Evolutionary conservation across 2,113 vertebrate species (phyloP), one percentile per base, ranked within the genome.

Genomic region (Anas platyrhynchos): DNA sequence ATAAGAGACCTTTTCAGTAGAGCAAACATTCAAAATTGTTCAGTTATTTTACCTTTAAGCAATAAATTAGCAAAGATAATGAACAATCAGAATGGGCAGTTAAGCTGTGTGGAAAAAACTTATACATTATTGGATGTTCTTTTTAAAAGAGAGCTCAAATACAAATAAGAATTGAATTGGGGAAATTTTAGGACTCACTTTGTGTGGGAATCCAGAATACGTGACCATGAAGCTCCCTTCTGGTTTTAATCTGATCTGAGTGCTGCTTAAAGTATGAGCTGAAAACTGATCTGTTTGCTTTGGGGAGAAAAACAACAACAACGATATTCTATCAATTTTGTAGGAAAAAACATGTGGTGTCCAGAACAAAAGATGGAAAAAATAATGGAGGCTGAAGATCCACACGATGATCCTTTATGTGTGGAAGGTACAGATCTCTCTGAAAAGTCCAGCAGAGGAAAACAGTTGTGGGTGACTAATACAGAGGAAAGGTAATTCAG

Each of bases 401-500:
- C 58, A 82, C 63, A 46, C 3, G 13, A 4, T 6, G 14, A 94
- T 88, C 41, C 80, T 95, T 75, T 83, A 44, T n/a, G 56, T 88
- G 68, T 61, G 67, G 83, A 63, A 89, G 63, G 16, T 4, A 15
- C 16, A 61, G 79, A 89, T 89, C 73, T 93, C 23, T 89, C 94
- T 72, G 76, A 91, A 88, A 92, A 76, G 38, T 73, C 50, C 67
- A 54, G 36, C 1, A 9, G 38, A 86, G 75, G 16, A 74, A 94
- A 86, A 75, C 55, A 79, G 16, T 68, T 79, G 29, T 78, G 89
- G 94, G 61, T 86, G 55, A 50, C 92, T 91, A 93, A 96, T 84
- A 74, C 76, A 87, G 98, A 98, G 77, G 98, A 98, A 97, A 98
- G 98, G 98, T 98, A 96, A 96, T 32, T 82, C 32, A 89, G 44